phyloP scores from a whole-genome alignment of 2,888 invertebrate genomes.

The Pachliopta kotzebuea region DNA sequence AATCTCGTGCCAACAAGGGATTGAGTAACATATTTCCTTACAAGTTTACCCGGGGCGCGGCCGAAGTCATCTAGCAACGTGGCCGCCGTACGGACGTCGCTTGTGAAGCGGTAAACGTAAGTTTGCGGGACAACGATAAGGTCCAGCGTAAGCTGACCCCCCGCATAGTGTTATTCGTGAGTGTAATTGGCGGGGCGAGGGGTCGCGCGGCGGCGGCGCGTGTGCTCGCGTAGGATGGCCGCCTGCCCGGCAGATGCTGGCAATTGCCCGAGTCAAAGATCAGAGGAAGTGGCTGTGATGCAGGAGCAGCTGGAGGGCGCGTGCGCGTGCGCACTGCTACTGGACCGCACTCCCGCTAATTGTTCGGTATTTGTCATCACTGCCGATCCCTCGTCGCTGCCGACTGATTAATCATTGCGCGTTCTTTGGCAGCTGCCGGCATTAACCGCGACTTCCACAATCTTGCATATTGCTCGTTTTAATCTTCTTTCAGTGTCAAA shows the following conservation, averaged over 20 bases:
- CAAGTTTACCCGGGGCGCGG: conserved; percentile 41
- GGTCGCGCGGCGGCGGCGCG: conserved; percentile 49
- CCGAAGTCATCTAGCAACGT: conserved; percentile 26
- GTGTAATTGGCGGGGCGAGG: conserved; percentile 43
- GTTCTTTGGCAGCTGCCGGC: neutral
- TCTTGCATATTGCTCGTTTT: neutral
- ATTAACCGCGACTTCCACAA: neutral
- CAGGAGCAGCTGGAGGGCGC: conserved; percentile 48
- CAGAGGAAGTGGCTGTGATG: conserved; percentile 67
- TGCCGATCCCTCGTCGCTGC: conserved; percentile 24
- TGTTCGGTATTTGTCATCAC: conserved; percentile 49
- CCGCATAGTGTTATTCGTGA: conserved; percentile 35
- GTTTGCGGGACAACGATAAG: conserved; percentile 35
- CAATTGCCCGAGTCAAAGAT: conserved; percentile 77
- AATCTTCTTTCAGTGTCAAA: neutral
- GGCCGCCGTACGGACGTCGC: conserved; percentile 23
- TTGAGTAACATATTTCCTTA: conserved; percentile 74
- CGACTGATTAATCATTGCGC: conserved; percentile 20
- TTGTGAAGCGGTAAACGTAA: conserved; percentile 36
- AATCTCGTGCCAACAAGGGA: conserved; percentile 74
- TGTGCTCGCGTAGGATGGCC: conserved; percentile 42
- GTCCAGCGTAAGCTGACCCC: conserved; percentile 46
- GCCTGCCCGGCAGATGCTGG: conserved; percentile 65
- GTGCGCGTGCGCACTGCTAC: conserved; percentile 52
- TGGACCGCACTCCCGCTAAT: conserved; percentile 45